Base-by-base conservation (phyloP, 92 coral and sea anemone species). In the Paragorgia papillata region DNA sequence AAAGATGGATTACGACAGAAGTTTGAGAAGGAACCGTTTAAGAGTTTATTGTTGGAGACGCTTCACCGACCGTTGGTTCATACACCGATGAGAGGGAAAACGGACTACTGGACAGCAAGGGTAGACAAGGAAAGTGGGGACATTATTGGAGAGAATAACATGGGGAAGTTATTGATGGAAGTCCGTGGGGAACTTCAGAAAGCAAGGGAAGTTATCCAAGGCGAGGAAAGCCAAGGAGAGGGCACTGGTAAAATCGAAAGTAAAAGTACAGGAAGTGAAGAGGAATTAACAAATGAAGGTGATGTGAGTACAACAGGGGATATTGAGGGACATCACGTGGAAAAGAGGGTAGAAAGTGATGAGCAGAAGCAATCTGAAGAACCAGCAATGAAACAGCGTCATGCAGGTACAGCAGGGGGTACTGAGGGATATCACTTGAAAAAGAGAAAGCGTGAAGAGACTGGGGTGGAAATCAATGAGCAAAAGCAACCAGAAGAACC, bases 61-160 rank as follows among this genome's bases (percentile, higher is more conserved):
- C 86, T 62, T 2, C 73, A 75, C 18, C 73, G 62, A 26, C 80
- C 40, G 0, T 74, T 91, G 24, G 85, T 91, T 25, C 97, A 91
- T 61, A 91, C 89, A 20, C 97, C 93, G 44, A 73, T 62, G 51
- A 57, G 97, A 49, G 97, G 97, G 41, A 79, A 84, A 65, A 76
- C 88, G 0, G 97, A 91, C 70, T 81, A 80, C 57, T 91, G 97
- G 97, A 91, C 93, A 6, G 97, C 87, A 12, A 91, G 83, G 79
- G 70, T 74, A 56, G 86, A 91, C 79, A 91, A 91, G 77, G 70
- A 48, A 6, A 86, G 85, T 43, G 91, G 91, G 24, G 87, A 82
- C 30, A 90, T 89, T 60, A 80, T 79, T 30, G 97, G 97, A 21
- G 89, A 91, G 40, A 91, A 91, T 51, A 86, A 84, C 20, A 91